Evolutionary conservation across 2,113 vertebrate species (phyloP).

Genomic region (Scophthalmus maximus): DNA sequence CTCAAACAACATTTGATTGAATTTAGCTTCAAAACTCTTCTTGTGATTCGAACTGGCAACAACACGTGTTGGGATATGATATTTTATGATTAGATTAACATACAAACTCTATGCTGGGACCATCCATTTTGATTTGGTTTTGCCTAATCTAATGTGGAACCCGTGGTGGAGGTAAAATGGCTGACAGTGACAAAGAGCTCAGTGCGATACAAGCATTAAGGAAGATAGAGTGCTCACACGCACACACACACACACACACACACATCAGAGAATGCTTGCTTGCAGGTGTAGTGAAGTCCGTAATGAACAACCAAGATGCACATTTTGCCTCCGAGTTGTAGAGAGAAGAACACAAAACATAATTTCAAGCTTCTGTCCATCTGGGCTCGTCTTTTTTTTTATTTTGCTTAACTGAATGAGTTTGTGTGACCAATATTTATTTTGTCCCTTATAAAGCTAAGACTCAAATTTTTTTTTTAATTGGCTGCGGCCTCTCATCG

Average conservation of each 20-base stretch:
- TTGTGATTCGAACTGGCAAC: conserved; percentile 49
- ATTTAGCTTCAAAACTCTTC: conserved; percentile 66
- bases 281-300: conserved; percentile 66
- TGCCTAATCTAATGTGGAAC: conserved; percentile 77
- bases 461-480: too few relatives aligned
- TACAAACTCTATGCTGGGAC: conserved; percentile 62
- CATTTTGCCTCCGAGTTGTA: conserved; percentile 55
- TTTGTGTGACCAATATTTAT: conserved; percentile 38
- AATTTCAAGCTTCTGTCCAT: conserved; percentile 69
- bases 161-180: conserved; percentile 73
- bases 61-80: conserved; percentile 60
- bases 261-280: conserved; percentile 31
- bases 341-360: conserved; percentile 48
- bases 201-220: conserved; percentile 59
- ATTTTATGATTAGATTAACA: conserved; percentile 68
- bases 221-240: conserved; percentile 54
- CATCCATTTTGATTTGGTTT: conserved; percentile 80
- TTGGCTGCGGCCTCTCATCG: conserved; percentile 1
- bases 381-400: conserved; percentile 51
- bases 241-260: conserved; percentile 9
- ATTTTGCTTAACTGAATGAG: conserved; percentile 35
- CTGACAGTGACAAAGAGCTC: conserved; percentile 78
- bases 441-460: conserved; percentile 29
- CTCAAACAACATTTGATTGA: conserved; percentile 74
- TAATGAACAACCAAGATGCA: conserved; percentile 62